Percentiles rank a stretch among this genome's conserved stretches.
These are phyloP conservation scores for Megaustenia siamemsis DNA, from an alignment of 2,888 invertebrate species.

Conservation along the genomic window DNA sequence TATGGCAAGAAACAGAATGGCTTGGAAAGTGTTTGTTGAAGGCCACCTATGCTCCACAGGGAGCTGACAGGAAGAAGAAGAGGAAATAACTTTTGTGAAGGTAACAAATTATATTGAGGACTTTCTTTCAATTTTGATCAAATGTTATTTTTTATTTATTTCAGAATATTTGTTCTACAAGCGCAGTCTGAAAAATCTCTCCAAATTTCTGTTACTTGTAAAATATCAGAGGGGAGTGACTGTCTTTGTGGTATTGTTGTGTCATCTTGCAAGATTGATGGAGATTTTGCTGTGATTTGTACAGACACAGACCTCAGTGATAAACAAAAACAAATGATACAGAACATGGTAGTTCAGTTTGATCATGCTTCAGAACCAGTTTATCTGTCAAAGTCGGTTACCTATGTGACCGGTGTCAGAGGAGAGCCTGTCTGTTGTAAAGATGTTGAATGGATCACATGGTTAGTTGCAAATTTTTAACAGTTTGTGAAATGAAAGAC, in stretches of 20 bases:
- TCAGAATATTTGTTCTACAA: not conserved
- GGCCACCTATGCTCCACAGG: no score
- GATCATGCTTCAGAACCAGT: not conserved
- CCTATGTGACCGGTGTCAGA: slow-evolving; percentile 8
- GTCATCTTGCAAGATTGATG: not conserved
- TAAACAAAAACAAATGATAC: not conserved
- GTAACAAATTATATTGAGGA: no score
- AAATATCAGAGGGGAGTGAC: not conserved
- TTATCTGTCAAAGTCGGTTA: not conserved
- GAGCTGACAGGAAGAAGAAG: no score
- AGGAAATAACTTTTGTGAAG: no score
- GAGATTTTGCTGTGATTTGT: not conserved
- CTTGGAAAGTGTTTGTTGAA: no score
- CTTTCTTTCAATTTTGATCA: no score
- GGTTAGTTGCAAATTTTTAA: slow-evolving; percentile 21
- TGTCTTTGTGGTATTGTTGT: slow-evolving; percentile 10
- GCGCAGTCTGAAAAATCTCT: slow-evolving; percentile 2
- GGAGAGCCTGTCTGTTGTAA: not conserved
- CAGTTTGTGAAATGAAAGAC: no score
- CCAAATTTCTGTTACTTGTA: slow-evolving; percentile 4
- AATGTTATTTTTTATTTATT: not conserved
- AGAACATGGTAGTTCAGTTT: not conserved
- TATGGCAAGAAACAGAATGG: no score
- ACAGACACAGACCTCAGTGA: not conserved
- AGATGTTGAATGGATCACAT: not conserved